Evolutionary conservation across 2,888 invertebrate species (phyloP).

Genomic region (Anthoptus insignis): DNA sequence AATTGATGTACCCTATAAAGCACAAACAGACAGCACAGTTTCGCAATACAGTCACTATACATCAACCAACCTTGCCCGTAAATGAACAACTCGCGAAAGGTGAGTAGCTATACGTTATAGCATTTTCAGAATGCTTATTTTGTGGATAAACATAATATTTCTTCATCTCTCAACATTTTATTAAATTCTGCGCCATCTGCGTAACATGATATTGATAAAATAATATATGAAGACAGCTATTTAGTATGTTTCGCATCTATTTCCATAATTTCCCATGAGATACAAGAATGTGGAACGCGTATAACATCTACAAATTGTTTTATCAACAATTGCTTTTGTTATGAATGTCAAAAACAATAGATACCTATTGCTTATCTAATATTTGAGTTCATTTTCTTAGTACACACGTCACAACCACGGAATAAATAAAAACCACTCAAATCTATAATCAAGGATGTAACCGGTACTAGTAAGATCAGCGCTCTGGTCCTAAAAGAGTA

Average conservation of each 20-base stretch:
- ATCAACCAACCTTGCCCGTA: no score
- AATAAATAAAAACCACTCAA: no score
- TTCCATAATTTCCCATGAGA: slow-evolving; percentile 72
- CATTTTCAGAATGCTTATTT: slow-evolving; percentile 7
- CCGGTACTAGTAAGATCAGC: no score
- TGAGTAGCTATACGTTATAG: no score
- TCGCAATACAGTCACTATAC: no score
- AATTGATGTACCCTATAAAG: no score
- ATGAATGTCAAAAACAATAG: slow-evolving; percentile 4
- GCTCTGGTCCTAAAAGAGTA: no score
- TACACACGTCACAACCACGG: not conserved
- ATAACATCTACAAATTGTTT: slow-evolving; percentile 49
- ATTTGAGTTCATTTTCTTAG: not conserved
- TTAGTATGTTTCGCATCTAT: slow-evolving; percentile 52
- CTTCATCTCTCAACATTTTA: slow-evolving; percentile 60
- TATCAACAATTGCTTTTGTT: slow-evolving; percentile 38
- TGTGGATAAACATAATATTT: slow-evolving; percentile 58
- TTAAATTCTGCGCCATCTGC: slow-evolving; percentile 47
- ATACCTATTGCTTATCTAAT: not conserved
- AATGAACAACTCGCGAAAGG: no score
- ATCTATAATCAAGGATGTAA: no score
- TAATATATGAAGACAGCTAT: slow-evolving; percentile 49
- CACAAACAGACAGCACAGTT: no score
- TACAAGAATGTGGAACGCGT: slow-evolving; percentile 48
- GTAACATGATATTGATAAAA: slow-evolving; percentile 30